Evolutionary conservation across 2,888 invertebrate species (phyloP).

Genomic region (Eupithecia inturbata): DNA sequence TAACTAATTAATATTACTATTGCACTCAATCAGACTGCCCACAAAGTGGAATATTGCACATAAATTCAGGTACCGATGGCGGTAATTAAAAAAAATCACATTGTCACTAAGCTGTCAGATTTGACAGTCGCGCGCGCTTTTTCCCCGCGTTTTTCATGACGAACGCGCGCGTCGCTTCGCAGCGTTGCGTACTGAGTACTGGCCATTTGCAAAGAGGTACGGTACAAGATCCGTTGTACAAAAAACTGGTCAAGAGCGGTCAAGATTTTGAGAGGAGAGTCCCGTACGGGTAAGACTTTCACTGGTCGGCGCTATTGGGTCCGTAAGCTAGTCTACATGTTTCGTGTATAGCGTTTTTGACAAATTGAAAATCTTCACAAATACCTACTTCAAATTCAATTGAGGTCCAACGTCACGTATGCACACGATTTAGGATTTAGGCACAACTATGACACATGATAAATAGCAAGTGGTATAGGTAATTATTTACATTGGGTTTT

Average conservation of each 20-base stretch:
- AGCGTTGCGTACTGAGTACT: constrained; percentile 37
- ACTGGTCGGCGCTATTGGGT: constrained; percentile 19
- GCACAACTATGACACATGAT: background rate
- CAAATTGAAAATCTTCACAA: background rate
- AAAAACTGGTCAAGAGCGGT: constrained; percentile 38
- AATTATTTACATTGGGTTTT: background rate
- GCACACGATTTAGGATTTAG: background rate
- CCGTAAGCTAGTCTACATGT: background rate
- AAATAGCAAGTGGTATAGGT: background rate
- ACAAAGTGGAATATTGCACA: constrained; percentile 77
- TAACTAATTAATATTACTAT: constrained; percentile 53
- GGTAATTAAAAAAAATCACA: constrained; percentile 52
- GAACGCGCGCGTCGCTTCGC: constrained; percentile 45
- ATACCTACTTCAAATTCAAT: background rate
- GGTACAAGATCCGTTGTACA: constrained; percentile 51
- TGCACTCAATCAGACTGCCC: constrained; percentile 79
- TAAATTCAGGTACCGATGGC: constrained; percentile 66
- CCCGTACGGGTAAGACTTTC: constrained; percentile 35
- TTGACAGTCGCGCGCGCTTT: constrained; percentile 46
- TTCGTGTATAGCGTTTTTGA: background rate
- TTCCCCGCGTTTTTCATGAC: constrained; percentile 38
- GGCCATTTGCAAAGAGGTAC: constrained; percentile 48
- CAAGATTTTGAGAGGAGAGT: constrained; percentile 34
- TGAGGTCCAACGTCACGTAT: background rate
- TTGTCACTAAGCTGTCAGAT: constrained; percentile 47